These are phyloP conservation scores for Standfussiana lucernea DNA, from an alignment of 2,888 invertebrate genomes.

Conservation along the genomic window DNA sequence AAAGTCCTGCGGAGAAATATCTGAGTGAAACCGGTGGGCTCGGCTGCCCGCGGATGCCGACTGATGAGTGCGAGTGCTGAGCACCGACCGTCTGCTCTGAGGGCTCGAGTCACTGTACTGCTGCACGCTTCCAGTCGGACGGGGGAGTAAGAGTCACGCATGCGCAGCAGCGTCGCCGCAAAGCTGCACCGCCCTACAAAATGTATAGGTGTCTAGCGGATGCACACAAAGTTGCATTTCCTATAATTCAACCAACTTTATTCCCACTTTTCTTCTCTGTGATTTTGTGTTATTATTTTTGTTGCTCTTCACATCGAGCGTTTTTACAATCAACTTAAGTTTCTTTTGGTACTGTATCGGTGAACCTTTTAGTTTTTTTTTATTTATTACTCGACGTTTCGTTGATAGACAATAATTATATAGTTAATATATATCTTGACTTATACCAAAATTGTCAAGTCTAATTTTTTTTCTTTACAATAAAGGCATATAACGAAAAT, in stretches of 20 bases:
- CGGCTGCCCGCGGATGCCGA: neutral
- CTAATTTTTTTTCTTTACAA: no score
- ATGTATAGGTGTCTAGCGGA: neutral
- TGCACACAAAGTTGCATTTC: conserved; percentile 35
- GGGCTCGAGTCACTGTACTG: conserved; percentile 11
- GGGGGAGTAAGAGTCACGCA: conserved; percentile 16
- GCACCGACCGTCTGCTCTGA: conserved; percentile 4
- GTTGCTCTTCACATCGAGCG: neutral
- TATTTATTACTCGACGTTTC: neutral
- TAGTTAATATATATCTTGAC: no score
- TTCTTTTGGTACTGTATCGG: neutral
- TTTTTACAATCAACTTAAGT: neutral
- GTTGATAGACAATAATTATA: no score
- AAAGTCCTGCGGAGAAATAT: neutral
- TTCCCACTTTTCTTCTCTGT: neutral
- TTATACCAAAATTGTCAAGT: no score
- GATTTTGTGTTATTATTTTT: conserved; percentile 26
- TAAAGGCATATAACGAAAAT: no score
- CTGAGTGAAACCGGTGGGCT: neutral
- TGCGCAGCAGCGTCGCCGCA: conserved; percentile 32
- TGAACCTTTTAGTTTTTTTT: neutral
- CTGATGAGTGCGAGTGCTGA: neutral
- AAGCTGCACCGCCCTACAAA: conserved; percentile 29
- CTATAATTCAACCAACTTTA: conserved; percentile 15
- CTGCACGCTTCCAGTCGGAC: neutral